Conservation (phyloP, 2,888 invertebrate species). For the Bimastos eiseni region DNA sequence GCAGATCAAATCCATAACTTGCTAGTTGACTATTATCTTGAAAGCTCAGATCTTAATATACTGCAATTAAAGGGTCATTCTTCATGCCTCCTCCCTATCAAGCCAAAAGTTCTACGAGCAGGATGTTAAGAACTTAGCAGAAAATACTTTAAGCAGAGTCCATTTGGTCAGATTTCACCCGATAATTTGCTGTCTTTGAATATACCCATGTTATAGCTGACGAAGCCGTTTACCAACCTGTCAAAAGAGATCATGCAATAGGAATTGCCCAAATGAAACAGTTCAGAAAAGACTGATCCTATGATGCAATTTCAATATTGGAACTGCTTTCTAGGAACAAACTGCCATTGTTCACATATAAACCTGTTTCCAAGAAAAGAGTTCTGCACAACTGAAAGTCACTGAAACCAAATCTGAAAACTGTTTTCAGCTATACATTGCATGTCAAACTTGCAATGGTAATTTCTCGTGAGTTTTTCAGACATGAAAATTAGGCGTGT, state of each 20-base stretch:
- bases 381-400: background rate
- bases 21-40: too few species aligned
- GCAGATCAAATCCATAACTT: too few species aligned
- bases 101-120: background rate
- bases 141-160: background rate
- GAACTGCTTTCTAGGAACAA: constrained; percentile 29
- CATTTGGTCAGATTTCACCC: background rate
- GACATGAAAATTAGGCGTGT: constrained; percentile 29
- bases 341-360: constrained; percentile 17
- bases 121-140: constrained; percentile 1
- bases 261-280: background rate
- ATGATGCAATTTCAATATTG: background rate
- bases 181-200: constrained; percentile 19
- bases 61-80: too few species aligned
- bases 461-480: constrained; percentile 26
- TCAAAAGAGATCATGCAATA: background rate
- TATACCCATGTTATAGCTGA: background rate
- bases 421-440: constrained; percentile 21
- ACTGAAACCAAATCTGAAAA: background rate
- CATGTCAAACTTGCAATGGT: constrained; percentile 25
- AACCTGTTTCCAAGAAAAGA: background rate
- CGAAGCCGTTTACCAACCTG: background rate
- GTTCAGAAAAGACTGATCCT: constrained; percentile 26
- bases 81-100: too few species aligned
- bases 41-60: too few species aligned